These are phyloP conservation scores for Helarctos malayanus DNA, from an alignment of 2,797 vertebrate species.

Conservation along the genomic window DNA sequence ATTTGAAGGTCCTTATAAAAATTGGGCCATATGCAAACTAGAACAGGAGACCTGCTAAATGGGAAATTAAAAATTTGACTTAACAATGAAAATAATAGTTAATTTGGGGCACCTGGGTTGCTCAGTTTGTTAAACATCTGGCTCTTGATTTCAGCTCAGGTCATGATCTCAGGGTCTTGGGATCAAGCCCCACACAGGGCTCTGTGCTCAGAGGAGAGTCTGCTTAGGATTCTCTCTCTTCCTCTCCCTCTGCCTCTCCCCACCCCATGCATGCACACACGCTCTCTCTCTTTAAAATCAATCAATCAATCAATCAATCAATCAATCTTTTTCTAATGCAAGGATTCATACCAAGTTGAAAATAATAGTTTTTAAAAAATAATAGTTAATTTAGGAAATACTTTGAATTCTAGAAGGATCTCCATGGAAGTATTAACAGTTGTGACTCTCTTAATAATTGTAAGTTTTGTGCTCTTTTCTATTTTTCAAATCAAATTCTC, in stretches of 20 bases:
- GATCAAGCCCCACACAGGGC: background rate
- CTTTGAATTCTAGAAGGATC: slow-evolving; percentile 50
- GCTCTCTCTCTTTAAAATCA: background rate
- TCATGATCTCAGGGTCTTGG: background rate
- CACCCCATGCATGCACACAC: background rate
- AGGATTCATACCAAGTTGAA: too few species aligned
- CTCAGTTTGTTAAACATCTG: background rate
- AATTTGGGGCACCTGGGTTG: background rate
- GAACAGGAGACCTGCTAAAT: background rate
- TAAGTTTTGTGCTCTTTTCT: slow-evolving; percentile 24
- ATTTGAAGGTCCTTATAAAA: slow-evolving; percentile 9
- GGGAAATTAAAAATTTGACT: slow-evolving; percentile 36
- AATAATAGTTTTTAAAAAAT: background rate
- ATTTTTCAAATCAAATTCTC: slow-evolving; percentile 48
- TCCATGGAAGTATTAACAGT: slow-evolving; percentile 33
- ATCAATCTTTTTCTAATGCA: too few species aligned
- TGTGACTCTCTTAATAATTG: background rate
- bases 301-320: too few species aligned
- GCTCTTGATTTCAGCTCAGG: background rate
- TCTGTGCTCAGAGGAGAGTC: too few species aligned
- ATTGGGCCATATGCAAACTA: background rate
- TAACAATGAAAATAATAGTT: slow-evolving; percentile 19
- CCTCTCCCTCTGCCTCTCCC: background rate
- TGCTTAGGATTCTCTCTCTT: background rate
- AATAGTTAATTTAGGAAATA: slow-evolving; percentile 30